A percentile compares a stretch with the other conserved stretches of the same genome.
phyloP scores from a whole-genome alignment of 2,888 invertebrate genomes.

The Eurois occulta region DNA sequence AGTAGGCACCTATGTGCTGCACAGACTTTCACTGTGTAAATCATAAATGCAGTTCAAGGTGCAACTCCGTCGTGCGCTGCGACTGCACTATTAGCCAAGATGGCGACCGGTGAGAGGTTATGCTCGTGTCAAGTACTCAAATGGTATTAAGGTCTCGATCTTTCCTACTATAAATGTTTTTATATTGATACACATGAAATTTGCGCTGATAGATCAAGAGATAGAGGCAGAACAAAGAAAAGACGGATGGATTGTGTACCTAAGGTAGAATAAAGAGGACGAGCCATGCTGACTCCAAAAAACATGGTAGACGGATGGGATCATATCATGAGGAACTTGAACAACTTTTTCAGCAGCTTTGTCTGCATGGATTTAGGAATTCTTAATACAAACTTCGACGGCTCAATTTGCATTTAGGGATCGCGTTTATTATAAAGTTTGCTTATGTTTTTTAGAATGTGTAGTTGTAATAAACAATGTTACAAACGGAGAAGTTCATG shows the following conservation, averaged over 20 bases:
- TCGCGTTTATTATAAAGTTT: neutral
- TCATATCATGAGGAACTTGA: neutral
- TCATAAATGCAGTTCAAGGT: conserved; percentile 71
- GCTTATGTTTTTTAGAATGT: neutral
- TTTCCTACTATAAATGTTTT: neutral
- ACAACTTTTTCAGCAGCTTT: neutral
- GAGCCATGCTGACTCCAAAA: neutral
- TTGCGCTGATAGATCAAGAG: neutral
- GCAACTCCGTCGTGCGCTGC: conserved; percentile 59
- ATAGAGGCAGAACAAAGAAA: neutral
- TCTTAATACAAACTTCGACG: neutral
- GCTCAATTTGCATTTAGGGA: neutral
- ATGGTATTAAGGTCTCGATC: conserved; percentile 48
- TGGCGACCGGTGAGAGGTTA: conserved; percentile 62
- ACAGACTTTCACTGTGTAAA: conserved; percentile 68
- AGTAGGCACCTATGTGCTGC: conserved; percentile 16
- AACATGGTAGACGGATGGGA: neutral
- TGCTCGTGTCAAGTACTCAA: conserved; percentile 62
- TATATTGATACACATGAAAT: neutral
- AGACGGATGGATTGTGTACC: neutral
- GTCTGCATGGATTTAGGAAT: neutral
- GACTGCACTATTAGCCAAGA: conserved; percentile 53
- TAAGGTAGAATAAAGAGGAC: neutral
- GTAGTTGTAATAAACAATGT: neutral
- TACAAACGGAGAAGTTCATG: too few species aligned